Percentiles rank a stretch among this genome's conserved stretches.
Conservation (phyloP, 2,888 invertebrate genomes). For the Caenorhabditis angaria region DNA sequence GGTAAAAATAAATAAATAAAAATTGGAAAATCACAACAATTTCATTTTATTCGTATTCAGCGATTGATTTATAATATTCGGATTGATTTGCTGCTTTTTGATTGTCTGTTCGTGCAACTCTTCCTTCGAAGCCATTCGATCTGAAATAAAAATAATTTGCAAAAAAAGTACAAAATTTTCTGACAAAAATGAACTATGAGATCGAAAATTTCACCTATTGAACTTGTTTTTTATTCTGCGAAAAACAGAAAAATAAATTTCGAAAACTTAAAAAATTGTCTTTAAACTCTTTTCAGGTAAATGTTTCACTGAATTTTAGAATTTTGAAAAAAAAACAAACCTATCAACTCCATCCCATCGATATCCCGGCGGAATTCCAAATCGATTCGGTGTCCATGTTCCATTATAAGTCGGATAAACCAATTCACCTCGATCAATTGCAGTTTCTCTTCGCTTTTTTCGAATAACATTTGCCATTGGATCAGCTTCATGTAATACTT, state of each 20-base stretch:
- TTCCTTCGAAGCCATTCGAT: background rate
- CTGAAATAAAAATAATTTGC: background rate
- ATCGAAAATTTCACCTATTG: background rate
- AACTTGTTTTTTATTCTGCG: too few species aligned
- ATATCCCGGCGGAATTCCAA: slow-evolving; percentile 89
- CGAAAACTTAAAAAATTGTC: background rate
- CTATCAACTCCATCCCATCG: slow-evolving; percentile 98
- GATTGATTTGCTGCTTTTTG: slow-evolving; percentile 54
- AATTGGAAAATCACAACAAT: background rate
- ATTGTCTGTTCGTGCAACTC: slow-evolving; percentile 47
- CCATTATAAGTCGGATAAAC: slow-evolving; percentile 81
- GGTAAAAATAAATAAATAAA: slow-evolving; percentile 4
- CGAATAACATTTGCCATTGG: slow-evolving; percentile 83
- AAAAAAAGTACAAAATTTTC: too few species aligned
- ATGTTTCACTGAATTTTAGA: too few species aligned
- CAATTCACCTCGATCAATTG: slow-evolving; percentile 66
- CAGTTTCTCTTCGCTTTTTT: slow-evolving; percentile 81
- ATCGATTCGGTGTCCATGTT: slow-evolving; percentile 84
- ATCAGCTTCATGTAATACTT: slow-evolving; percentile 78
- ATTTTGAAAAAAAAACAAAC: slow-evolving; percentile 76
- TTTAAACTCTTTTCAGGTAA: background rate
- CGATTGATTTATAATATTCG: slow-evolving; percentile 58
- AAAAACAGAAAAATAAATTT: background rate
- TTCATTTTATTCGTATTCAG: slow-evolving; percentile 42
- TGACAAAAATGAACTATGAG: background rate